Evolutionary conservation across 2,888 invertebrate species (phyloP).

Genomic region (Scaptomyza parva): DNA sequence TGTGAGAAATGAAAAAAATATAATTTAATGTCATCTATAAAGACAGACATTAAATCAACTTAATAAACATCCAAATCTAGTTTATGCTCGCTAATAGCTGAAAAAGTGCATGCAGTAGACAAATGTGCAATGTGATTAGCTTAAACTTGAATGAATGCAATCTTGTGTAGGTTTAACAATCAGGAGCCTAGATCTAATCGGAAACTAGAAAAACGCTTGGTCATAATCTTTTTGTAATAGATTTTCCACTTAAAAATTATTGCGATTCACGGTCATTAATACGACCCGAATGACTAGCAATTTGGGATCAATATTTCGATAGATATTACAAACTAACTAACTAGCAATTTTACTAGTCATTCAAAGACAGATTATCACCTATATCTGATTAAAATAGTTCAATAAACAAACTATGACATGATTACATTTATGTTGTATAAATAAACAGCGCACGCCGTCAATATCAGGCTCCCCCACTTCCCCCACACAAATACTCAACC

Average conservation of each 20-base stretch:
- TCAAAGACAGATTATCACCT: constrained; percentile 21
- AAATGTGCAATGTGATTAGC: background rate
- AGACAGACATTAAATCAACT: background rate
- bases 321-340: constrained; percentile 13
- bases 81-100: background rate
- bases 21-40: too few species aligned
- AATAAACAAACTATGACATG: constrained; percentile 29
- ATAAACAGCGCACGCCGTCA: constrained; percentile 26
- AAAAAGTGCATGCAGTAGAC: background rate
- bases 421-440: background rate
- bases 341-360: background rate
- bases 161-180: constrained; percentile 22
- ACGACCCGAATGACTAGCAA: constrained; percentile 42
- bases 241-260: constrained; percentile 12
- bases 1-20: too few species aligned
- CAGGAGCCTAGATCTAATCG: constrained; percentile 47
- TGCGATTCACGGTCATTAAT: constrained; percentile 34
- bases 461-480: constrained; percentile 15
- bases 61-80: background rate
- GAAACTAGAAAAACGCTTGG: constrained; percentile 10
- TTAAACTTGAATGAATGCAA: constrained; percentile 7
- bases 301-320: constrained; percentile 20
- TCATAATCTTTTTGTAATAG: constrained; percentile 29
- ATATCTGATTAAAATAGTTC: constrained; percentile 5
- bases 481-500: background rate